Evolutionary conservation across 2,888 invertebrate genomes (phyloP).

Genomic region (Calliphora vomitoria): DNA sequence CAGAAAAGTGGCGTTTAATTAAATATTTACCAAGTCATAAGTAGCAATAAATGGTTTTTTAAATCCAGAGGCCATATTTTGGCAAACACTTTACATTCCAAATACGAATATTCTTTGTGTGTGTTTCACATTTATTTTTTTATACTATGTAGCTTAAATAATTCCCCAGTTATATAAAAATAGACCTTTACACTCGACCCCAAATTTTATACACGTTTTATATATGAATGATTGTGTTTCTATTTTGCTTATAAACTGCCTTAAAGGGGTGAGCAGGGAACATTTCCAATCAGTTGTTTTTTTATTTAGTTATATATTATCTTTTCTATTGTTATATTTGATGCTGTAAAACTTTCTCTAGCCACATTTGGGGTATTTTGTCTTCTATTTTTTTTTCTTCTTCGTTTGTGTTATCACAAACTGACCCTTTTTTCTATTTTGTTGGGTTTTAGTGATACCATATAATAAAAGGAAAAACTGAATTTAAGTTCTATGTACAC

Average conservation of each 20-base stretch:
- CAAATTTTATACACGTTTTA: neutral
- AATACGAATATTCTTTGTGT: neutral
- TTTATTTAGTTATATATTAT: slow-evolving; percentile 10
- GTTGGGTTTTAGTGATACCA: neutral
- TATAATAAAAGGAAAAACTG: neutral
- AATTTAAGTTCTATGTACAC: neutral
- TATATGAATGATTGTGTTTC: neutral
- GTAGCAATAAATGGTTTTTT: slow-evolving; percentile 69
- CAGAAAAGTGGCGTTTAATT: slow-evolving; percentile 66
- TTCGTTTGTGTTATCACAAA: slow-evolving; percentile 44
- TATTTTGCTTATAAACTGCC: neutral
- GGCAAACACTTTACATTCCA: slow-evolving; percentile 59
- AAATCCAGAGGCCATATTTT: slow-evolving; percentile 58
- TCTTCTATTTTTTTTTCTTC: slow-evolving; percentile 17
- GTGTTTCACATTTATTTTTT: slow-evolving; percentile 4
- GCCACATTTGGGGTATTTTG: slow-evolving; percentile 47
- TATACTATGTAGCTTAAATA: slow-evolving; percentile 6
- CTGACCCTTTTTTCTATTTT: slow-evolving; percentile 52
- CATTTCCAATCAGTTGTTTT: slow-evolving; percentile 53
- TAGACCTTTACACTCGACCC: neutral
- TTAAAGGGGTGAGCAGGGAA: neutral
- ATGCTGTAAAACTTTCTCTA: slow-evolving; percentile 29
- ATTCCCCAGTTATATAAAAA: slow-evolving; percentile 25
- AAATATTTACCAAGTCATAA: slow-evolving; percentile 72
- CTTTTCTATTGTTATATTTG: slow-evolving; percentile 10